phyloP scores from a whole-genome alignment of 2,113 vertebrate species.

The Ctenomys sociabilis region DNA sequence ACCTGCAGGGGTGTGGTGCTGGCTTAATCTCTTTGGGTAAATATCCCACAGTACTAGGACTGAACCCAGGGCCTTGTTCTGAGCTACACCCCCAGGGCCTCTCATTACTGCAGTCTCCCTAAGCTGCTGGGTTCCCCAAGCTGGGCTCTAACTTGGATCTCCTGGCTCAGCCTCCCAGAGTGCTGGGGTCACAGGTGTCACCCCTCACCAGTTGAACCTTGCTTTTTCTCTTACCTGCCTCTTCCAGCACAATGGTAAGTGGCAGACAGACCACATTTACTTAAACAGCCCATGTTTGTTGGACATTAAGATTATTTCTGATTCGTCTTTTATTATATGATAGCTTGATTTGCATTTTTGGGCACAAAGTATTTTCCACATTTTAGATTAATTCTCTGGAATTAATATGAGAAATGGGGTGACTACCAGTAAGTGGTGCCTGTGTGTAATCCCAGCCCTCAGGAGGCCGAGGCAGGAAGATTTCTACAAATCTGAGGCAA shows the following conservation, averaged over 20 bases:
- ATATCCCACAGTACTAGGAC: not conserved
- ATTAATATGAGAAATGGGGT: constrained; percentile 35
- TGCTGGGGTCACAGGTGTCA: not conserved
- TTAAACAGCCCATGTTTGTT: not conserved
- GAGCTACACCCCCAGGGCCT: not conserved
- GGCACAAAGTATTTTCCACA: not conserved
- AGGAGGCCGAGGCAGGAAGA: too few relatives aligned
- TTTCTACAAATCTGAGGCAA: not conserved
- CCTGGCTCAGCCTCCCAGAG: not conserved
- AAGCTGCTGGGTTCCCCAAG: not conserved
- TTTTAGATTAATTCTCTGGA: constrained; percentile 42
- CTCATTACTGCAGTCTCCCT: not conserved
- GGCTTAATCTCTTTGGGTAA: not conserved
- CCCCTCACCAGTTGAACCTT: not conserved
- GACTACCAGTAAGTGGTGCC: not conserved
- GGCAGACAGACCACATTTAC: rapidly evolving
- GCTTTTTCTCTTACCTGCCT: not conserved
- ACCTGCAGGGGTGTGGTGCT: rapidly evolving
- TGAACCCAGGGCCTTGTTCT: not conserved
- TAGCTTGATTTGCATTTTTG: not conserved
- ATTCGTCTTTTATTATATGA: not conserved
- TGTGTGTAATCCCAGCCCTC: too few relatives aligned
- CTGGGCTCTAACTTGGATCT: not conserved
- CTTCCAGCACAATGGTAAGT: not conserved
- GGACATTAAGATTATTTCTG: not conserved